Percentiles rank a stretch among this genome's conserved stretches.
Conservation (phyloP, 2,797 vertebrate species). For the Urosaurus nigricauda region DNA sequence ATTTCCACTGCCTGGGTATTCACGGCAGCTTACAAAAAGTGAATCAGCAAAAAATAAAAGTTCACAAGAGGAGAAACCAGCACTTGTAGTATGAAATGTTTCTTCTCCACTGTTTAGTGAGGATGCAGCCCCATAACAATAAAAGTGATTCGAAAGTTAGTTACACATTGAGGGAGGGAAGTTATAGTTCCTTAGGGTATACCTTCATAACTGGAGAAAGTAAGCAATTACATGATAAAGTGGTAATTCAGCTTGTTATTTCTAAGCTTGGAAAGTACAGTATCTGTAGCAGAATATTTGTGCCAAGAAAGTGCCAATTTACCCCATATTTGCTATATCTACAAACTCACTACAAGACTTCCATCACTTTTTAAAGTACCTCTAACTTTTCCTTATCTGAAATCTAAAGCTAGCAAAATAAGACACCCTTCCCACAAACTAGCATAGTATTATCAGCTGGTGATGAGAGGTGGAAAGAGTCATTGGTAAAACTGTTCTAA, state of each 20-base stretch:
- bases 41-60: no score
- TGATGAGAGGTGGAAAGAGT: not conserved
- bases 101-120: not conserved
- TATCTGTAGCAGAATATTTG: no score
- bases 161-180: not conserved
- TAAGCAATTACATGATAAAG: not conserved
- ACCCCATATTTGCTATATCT: not conserved
- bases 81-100: not conserved
- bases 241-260: not conserved
- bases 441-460: not conserved
- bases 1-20: no score
- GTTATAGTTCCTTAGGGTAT: not conserved
- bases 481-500: conserved; percentile 15
- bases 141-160: not conserved
- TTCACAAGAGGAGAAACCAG: not conserved
- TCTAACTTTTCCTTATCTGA: not conserved
- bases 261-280: not conserved
- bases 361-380: not conserved
- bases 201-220: no score
- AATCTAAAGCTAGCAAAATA: not conserved
- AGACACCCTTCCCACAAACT: not conserved
- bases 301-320: not conserved
- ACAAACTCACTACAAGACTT: not conserved
- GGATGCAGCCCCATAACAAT: not conserved
- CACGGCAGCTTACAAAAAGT: no score